phyloP scores from a whole-genome alignment of 1,140 invertebrate genomes.

The Bombyx mori region DNA sequence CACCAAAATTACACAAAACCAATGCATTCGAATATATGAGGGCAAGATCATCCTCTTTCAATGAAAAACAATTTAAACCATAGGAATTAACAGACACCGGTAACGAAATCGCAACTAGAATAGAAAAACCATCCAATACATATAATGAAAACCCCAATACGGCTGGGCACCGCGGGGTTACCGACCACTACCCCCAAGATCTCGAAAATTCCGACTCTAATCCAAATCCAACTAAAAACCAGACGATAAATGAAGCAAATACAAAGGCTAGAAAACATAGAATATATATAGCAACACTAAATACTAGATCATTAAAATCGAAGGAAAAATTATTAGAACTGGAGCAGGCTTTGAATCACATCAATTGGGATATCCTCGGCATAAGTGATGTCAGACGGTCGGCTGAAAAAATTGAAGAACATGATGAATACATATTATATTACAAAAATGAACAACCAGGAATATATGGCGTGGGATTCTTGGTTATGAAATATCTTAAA shows the following conservation, averaged over 20 bases:
- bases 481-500: constrained; percentile 21
- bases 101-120: neutral
- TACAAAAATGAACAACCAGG: constrained; percentile 18
- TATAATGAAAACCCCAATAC: constrained; percentile 9
- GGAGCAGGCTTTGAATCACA: constrained; percentile 2
- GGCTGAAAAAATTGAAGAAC: constrained; percentile 16
- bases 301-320: constrained; percentile 10
- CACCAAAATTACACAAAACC: too few species aligned
- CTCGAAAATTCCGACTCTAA: too few species aligned
- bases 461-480: constrained; percentile 17
- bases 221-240: neutral
- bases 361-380: constrained; percentile 9
- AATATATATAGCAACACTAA: constrained; percentile 11
- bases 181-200: constrained; percentile 10
- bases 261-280: neutral
- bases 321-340: constrained; percentile 5
- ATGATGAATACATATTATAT: constrained; percentile 14
- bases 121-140: neutral
- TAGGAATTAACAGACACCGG: constrained; percentile 15
- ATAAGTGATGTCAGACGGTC: constrained; percentile 6
- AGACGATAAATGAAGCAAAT: neutral
- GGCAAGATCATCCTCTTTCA: too few species aligned
- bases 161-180: constrained; percentile 12
- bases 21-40: too few species aligned
- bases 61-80: constrained; percentile 1